phyloP scores from a whole-genome alignment of 30 jellyfish, hydroid and myxozoan genomes.

The Calvadosia cruxmelitensis region DNA sequence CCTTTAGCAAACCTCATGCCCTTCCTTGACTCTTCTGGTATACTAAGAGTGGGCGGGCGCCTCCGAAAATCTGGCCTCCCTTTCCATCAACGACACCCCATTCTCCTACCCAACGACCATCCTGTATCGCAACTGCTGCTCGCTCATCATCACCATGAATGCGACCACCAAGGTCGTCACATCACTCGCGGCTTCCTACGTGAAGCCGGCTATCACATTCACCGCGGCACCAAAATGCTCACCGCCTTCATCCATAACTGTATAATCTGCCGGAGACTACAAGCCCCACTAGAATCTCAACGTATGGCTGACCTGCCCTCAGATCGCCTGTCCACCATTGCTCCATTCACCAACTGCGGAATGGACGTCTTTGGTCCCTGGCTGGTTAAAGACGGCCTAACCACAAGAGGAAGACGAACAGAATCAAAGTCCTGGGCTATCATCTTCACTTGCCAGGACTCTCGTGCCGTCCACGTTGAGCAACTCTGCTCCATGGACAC shows the following conservation, averaged over 20 bases:
- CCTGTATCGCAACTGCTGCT: not conserved
- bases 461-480: not conserved
- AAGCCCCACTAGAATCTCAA: not conserved
- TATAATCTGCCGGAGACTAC: not conserved
- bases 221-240: not conserved
- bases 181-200: not conserved
- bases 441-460: not conserved
- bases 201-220: not conserved
- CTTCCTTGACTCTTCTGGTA: not conserved
- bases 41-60: not conserved
- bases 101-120: not conserved
- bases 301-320: not conserved
- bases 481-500: not conserved
- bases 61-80: not conserved
- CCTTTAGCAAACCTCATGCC: not conserved
- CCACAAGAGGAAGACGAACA: not conserved
- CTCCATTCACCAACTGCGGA: not conserved
- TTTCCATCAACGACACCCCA: not conserved
- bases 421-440: slow-evolving; percentile 1
- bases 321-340: not conserved
- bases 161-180: not conserved
- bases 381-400: not conserved
- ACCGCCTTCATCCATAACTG: not conserved
- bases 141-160: not conserved
- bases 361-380: not conserved